These are phyloP conservation scores for Eupsittula cactorum DNA, from an alignment of 2,113 vertebrate species.

Conservation along the genomic window DNA sequence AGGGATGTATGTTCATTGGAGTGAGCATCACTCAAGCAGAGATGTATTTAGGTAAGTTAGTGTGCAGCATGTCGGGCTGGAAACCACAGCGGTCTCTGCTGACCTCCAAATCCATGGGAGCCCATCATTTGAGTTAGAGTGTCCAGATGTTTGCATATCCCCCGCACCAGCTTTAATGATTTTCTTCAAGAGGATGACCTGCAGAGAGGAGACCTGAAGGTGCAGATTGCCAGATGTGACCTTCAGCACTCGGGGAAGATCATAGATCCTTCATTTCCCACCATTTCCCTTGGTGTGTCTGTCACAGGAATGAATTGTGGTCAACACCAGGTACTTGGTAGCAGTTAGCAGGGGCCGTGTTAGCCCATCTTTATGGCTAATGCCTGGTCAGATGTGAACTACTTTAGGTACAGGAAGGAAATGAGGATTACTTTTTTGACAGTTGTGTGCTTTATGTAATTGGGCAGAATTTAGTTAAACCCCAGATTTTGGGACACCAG, in stretches of 20 bases:
- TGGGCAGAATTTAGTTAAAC: neutral
- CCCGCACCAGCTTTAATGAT: neutral
- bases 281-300: neutral
- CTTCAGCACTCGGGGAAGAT: neutral
- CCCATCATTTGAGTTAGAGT: neutral
- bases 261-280: accelerated
- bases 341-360: neutral
- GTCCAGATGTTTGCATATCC: neutral
- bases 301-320: neutral
- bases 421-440: neutral
- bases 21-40: neutral
- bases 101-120: neutral
- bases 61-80: neutral
- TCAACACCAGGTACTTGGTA: neutral
- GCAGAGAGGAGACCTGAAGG: neutral
- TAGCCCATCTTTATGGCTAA: neutral
- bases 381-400: neutral
- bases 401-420: neutral
- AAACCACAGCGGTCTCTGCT: neutral
- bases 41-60: neutral
- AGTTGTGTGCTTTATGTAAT: neutral
- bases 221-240: neutral
- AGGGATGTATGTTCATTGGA: neutral
- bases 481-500: neutral
- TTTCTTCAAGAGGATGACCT: neutral